Percentiles rank a stretch among this genome's conserved stretches.
phyloP scores from a whole-genome alignment of 1,140 invertebrate genomes.

The Sycobia sp. region DNA sequence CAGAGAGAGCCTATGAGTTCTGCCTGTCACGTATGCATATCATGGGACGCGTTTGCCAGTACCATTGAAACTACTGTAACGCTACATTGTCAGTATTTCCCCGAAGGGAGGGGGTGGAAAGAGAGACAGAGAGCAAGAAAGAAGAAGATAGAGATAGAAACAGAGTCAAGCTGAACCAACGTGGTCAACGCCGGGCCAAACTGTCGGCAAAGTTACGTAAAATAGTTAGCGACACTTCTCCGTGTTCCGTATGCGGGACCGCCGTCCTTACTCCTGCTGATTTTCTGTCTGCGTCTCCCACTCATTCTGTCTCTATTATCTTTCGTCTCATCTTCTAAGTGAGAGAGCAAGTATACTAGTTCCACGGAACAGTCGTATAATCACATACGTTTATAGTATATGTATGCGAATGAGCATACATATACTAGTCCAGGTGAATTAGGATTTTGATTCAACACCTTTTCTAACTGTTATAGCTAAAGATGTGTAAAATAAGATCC shows the following conservation, averaged over 20 bases:
- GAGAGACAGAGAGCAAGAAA: neutral
- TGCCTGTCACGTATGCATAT: slow-evolving; percentile 64
- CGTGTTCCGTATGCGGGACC: slow-evolving; percentile 17
- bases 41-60: slow-evolving; percentile 49
- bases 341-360: slow-evolving; percentile 5
- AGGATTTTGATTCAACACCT: too few species aligned
- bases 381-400: slow-evolving; percentile 33
- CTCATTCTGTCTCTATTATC: neutral
- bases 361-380: slow-evolving; percentile 42
- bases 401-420: too few species aligned
- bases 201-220: slow-evolving; percentile 64
- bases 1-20: slow-evolving; percentile 7
- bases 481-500: too few species aligned
- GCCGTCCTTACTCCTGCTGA: slow-evolving; percentile 9
- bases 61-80: slow-evolving; percentile 16
- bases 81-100: slow-evolving; percentile 43
- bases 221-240: slow-evolving; percentile 64
- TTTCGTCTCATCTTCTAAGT: slow-evolving; percentile 22
- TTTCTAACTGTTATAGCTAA: too few species aligned
- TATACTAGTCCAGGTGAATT: too few species aligned
- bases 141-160: neutral
- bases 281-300: slow-evolving; percentile 30
- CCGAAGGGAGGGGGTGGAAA: slow-evolving; percentile 51
- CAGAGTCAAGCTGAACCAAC: slow-evolving; percentile 57
- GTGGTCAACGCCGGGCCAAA: slow-evolving; percentile 63